Percentiles rank a stretch among this genome's conserved stretches.
phyloP scores from a whole-genome alignment of 2,888 invertebrate species.

The Automeris io region DNA sequence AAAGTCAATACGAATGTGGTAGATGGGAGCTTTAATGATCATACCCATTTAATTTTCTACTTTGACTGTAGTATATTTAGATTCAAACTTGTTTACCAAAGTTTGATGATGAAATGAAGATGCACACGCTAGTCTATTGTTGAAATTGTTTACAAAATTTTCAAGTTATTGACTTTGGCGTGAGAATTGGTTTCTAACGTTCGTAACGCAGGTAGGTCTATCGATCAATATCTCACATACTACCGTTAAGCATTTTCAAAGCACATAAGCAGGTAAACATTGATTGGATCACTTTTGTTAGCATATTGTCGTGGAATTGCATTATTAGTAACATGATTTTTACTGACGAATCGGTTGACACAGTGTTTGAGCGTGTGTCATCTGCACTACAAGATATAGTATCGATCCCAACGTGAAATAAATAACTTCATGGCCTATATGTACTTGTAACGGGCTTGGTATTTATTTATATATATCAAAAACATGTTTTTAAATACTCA shows the following conservation, averaged over 20 bases:
- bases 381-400: no score
- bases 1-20: conserved; percentile 62
- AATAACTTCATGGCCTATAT: no score
- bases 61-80: conserved; percentile 18
- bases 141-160: conserved; percentile 66
- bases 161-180: conserved; percentile 68
- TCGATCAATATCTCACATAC: conserved; percentile 59
- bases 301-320: conserved; percentile 7
- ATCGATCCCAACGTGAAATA: no score
- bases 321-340: no score
- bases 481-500: no score
- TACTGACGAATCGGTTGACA: no score
- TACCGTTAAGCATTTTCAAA: conserved; percentile 52
- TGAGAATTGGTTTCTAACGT: conserved; percentile 71
- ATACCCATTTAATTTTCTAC: conserved; percentile 20
- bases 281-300: conserved; percentile 16
- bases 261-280: conserved; percentile 23
- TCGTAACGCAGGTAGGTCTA: conserved; percentile 68
- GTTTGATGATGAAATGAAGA: conserved; percentile 47
- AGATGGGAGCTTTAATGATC: conserved; percentile 47
- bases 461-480: no score
- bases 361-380: no score
- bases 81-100: conserved; percentile 21
- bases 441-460: no score
- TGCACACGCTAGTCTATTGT: conserved; percentile 54